phyloP scores from a whole-genome alignment of 2,797 vertebrate species.

The Siniperca undulata region DNA sequence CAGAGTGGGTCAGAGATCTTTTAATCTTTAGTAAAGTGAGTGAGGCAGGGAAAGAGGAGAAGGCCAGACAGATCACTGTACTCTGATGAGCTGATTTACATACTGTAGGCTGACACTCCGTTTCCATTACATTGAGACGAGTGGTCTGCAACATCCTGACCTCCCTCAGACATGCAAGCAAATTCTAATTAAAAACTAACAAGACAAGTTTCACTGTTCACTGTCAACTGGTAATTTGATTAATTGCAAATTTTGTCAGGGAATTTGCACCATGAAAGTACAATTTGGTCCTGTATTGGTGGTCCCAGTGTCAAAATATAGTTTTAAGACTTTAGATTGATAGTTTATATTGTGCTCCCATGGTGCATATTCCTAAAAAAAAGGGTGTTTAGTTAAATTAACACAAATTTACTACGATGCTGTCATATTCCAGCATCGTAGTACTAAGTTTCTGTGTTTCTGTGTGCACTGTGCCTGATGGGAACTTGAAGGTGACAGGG shows the following conservation, averaged over 20 bases:
- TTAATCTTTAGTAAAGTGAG: slow-evolving; percentile 65
- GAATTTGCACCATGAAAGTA: not conserved
- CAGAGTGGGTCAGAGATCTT: slow-evolving; percentile 66
- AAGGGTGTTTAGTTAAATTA: slow-evolving; percentile 27
- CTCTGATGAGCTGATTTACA: slow-evolving; percentile 72
- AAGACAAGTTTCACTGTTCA: not conserved
- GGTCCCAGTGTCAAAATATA: not conserved
- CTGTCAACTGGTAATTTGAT: not conserved
- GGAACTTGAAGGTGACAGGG: not conserved
- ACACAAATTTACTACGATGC: not conserved
- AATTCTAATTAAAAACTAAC: slow-evolving; percentile 28
- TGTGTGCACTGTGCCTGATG: slow-evolving; percentile 7
- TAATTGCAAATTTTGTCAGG: not conserved
- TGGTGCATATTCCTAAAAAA: slow-evolving; percentile 16
- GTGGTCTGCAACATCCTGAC: slow-evolving; percentile 34
- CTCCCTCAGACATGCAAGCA: slow-evolving; percentile 33
- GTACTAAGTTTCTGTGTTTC: not conserved
- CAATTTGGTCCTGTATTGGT: not conserved
- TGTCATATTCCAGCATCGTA: not conserved
- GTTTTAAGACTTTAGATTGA: slow-evolving; percentile 11
- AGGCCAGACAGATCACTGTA: slow-evolving; percentile 70
- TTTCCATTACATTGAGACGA: slow-evolving; percentile 70
- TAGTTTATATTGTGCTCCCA: slow-evolving; percentile 19
- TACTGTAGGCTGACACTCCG: slow-evolving; percentile 58
- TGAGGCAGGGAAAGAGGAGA: slow-evolving; percentile 73